These are phyloP conservation scores for Gymnosoma rotundatum DNA, from an alignment of 2,888 invertebrate species.

Conservation along the genomic window DNA sequence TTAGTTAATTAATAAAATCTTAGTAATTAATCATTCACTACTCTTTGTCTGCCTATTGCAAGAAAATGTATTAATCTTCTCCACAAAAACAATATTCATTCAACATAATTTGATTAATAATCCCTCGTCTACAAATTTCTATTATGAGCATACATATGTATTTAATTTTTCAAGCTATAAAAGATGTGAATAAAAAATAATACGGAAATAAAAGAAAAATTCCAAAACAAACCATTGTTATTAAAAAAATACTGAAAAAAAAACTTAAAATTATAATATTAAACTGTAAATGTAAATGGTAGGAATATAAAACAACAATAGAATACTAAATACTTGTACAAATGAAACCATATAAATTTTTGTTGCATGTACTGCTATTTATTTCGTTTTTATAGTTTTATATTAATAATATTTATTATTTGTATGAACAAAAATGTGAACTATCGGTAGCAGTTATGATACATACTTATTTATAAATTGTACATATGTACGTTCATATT, in stretches of 20 bases:
- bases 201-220: slow-evolving; percentile 64
- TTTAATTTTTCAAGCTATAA: background rate
- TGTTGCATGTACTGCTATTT: slow-evolving; percentile 30
- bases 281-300: slow-evolving; percentile 65
- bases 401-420: slow-evolving; percentile 54
- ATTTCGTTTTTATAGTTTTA: slow-evolving; percentile 56
- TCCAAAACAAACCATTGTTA: slow-evolving; percentile 38
- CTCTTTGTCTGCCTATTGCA: too few relatives aligned
- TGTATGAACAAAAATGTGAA: slow-evolving; percentile 25
- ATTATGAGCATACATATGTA: too few relatives aligned
- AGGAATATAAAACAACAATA: slow-evolving; percentile 65
- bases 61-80: too few relatives aligned
- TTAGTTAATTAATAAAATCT: too few relatives aligned
- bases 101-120: too few relatives aligned
- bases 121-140: too few relatives aligned
- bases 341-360: slow-evolving; percentile 67
- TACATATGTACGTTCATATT: slow-evolving; percentile 20
- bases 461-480: slow-evolving; percentile 16
- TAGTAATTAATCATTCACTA: too few relatives aligned
- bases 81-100: too few relatives aligned
- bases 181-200: slow-evolving; percentile 40
- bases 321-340: slow-evolving; percentile 63
- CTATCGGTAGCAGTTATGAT: slow-evolving; percentile 28
- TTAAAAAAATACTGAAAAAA: background rate
- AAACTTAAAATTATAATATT: slow-evolving; percentile 51